These are phyloP conservation scores for Galago senegalensis DNA, from an alignment of 2,797 vertebrate genomes.

Conservation along the genomic window DNA sequence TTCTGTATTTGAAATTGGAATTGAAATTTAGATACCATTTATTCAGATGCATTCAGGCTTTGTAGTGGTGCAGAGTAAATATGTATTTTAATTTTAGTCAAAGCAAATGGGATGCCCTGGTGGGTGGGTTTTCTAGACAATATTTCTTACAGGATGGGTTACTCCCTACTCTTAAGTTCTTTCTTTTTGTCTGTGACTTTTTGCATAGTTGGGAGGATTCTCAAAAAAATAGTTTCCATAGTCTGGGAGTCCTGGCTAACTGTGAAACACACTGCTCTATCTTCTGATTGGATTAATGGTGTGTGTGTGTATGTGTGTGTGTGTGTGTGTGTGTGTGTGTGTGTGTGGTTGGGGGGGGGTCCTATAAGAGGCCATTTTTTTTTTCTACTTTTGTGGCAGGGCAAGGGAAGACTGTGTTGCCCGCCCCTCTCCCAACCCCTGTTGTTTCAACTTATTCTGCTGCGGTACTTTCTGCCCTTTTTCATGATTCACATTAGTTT, in stretches of 20 bases:
- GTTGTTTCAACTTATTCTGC: conserved; percentile 2
- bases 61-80: neutral
- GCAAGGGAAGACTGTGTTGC: conserved; percentile 23
- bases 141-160: neutral
- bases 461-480: conserved; percentile 54
- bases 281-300: conserved; percentile 37
- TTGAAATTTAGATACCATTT: conserved; percentile 40
- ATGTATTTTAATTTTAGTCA: conserved; percentile 11
- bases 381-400: conserved; percentile 38
- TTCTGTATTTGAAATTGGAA: conserved; percentile 18
- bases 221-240: conserved; percentile 54
- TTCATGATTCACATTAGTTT: conserved; percentile 57
- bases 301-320: neutral
- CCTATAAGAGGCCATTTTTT: neutral
- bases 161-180: neutral
- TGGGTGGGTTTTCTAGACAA: neutral
- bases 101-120: neutral
- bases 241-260: conserved; percentile 48
- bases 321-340: neutral
- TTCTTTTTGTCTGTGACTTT: conserved; percentile 70
- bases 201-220: conserved; percentile 55
- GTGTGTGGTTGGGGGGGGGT: neutral
- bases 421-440: accelerated
- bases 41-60: conserved; percentile 41
- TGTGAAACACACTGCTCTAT: conserved; percentile 47